A percentile compares a stretch with the other conserved stretches of the same genome.
Evolutionary conservation across 2,888 invertebrate species (phyloP).

Genomic region (Erannis defoliaria): DNA sequence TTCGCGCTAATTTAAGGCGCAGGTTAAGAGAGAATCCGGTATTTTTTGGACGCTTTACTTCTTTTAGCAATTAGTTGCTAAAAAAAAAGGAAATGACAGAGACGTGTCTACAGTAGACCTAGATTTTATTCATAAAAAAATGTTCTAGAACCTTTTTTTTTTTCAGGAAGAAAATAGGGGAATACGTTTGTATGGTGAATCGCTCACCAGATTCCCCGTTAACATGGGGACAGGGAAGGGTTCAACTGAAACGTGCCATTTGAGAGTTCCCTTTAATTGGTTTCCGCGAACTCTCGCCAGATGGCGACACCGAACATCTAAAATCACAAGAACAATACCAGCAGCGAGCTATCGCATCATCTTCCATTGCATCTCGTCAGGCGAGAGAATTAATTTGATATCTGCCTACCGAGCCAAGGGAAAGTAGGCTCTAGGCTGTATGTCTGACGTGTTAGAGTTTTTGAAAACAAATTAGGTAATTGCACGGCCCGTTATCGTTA

Average conservation of each 20-base stretch:
- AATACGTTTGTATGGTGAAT: no score
- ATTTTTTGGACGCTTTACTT: no score
- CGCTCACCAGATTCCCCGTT: no score
- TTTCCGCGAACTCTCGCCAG: conserved; percentile 20
- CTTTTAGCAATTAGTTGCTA: no score
- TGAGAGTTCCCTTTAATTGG: conserved; percentile 24
- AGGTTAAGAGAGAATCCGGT: no score
- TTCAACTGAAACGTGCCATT: conserved; percentile 35
- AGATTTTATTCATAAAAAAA: no score
- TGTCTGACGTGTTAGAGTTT: neutral
- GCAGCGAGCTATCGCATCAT: conserved; percentile 37
- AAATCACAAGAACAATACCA: no score
- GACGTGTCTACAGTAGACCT: no score
- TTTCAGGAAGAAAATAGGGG: no score
- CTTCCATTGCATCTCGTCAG: conserved; percentile 63
- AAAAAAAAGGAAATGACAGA: no score
- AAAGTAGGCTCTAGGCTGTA: conserved; percentile 18
- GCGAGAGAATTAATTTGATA: conserved; percentile 49
- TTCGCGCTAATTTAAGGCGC: no score
- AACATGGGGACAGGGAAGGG: neutral
- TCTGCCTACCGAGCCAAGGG: conserved; percentile 26
- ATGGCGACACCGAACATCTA: conserved; percentile 32
- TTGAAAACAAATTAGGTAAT: conserved; percentile 9
- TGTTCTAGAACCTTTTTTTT: no score
- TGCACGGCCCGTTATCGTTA: conserved; percentile 35